These are phyloP conservation scores for Montipora efflorescens DNA, from an alignment of 64 coral and sea anemone genomes.

Conservation along the genomic window DNA sequence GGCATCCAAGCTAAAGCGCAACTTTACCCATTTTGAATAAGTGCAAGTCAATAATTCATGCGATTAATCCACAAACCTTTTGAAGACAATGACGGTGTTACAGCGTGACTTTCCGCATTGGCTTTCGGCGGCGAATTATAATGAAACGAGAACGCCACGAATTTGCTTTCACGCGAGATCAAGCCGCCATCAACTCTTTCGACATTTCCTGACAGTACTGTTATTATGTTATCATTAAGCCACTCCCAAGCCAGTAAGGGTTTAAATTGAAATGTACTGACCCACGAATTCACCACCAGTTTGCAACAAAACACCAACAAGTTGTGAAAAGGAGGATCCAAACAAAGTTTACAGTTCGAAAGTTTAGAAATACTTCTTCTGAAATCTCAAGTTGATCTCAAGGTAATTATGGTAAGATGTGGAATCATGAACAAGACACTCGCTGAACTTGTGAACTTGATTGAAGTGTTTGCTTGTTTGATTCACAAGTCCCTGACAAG, in stretches of 20 bases:
- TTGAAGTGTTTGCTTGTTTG: conserved; percentile 25
- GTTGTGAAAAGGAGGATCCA: neutral
- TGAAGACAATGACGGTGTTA: neutral
- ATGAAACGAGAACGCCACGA: conserved; percentile 33
- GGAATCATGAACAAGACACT: neutral
- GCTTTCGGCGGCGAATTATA: conserved; percentile 34
- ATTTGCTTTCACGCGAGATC: neutral
- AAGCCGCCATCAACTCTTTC: conserved; percentile 27
- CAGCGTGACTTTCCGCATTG: conserved; percentile 23
- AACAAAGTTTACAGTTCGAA: neutral
- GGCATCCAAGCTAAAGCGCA: neutral
- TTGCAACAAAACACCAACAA: neutral
- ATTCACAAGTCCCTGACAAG: conserved; percentile 34
- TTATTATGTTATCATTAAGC: conserved; percentile 64
- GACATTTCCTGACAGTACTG: conserved; percentile 53
- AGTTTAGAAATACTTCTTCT: neutral
- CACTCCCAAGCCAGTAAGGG: conserved; percentile 18
- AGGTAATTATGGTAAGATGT: conserved; percentile 8
- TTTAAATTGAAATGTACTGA: conserved; percentile 24
- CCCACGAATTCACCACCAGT: conserved; percentile 25
- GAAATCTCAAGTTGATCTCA: neutral
- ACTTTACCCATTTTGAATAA: neutral
- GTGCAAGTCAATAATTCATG: conserved; percentile 18
- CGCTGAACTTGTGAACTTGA: neutral
- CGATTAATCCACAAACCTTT: conserved; percentile 6